A percentile compares a stretch with the other conserved stretches of the same genome.
phyloP scores from a whole-genome alignment of 2,888 invertebrate species.

The Agrotis exclamationis region DNA sequence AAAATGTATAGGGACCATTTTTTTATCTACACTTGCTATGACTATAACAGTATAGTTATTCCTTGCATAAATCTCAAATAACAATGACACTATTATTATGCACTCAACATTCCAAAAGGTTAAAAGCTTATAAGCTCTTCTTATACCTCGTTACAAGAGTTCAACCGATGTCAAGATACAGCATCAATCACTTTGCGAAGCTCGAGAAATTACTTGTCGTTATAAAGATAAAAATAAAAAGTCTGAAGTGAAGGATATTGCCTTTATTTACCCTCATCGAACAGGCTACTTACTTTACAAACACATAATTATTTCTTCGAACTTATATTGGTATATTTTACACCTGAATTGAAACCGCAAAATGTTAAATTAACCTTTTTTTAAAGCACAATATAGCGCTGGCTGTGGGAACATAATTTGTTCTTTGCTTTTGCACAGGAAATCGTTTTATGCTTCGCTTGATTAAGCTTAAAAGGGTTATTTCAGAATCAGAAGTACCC shows the following conservation, averaged over 20 bases:
- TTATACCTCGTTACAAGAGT: slow-evolving; percentile 40
- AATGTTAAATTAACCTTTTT: slow-evolving; percentile 76
- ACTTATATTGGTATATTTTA: slow-evolving; percentile 59
- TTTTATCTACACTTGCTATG: too few relatives aligned
- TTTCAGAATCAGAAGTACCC: slow-evolving; percentile 46
- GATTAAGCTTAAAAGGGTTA: slow-evolving; percentile 62
- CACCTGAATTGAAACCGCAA: slow-evolving; percentile 73
- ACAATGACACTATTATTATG: slow-evolving; percentile 2
- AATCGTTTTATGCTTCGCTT: slow-evolving; percentile 85
- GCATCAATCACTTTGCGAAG: slow-evolving; percentile 54
- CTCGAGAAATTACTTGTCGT: slow-evolving; percentile 47
- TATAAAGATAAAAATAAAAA: slow-evolving; percentile 40
- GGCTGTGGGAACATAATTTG: slow-evolving; percentile 73
- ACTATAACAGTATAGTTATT: not conserved
- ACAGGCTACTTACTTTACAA: slow-evolving; percentile 34
- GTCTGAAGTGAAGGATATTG: slow-evolving; percentile 21
- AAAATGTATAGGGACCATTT: too few relatives aligned
- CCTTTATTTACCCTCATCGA: slow-evolving; percentile 44
- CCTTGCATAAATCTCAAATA: not conserved
- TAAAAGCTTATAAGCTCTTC: slow-evolving; percentile 18
- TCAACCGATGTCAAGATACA: slow-evolving; percentile 52
- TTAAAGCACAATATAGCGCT: slow-evolving; percentile 64
- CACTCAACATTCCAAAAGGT: slow-evolving; percentile 7
- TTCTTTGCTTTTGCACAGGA: slow-evolving; percentile 76
- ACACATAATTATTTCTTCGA: slow-evolving; percentile 45